Percentiles rank a stretch among this genome's conserved stretches.
phyloP scores from a whole-genome alignment of 2,888 invertebrate species.

The Lasioglossum morio region DNA sequence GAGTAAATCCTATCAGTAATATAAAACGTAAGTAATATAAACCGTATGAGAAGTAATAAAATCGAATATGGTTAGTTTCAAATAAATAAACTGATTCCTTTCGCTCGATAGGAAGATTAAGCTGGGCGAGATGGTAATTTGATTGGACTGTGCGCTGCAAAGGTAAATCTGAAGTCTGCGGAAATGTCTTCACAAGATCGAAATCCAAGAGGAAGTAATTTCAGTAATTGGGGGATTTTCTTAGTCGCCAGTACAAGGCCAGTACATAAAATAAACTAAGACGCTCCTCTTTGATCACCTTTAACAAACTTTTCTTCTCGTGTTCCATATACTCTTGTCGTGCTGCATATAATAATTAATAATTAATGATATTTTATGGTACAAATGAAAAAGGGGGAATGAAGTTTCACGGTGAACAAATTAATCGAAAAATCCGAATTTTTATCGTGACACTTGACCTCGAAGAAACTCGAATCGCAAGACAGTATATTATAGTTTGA shows the following conservation, averaged over 20 bases:
- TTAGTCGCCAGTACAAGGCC: neutral
- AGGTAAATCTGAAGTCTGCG: neutral
- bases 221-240: neutral
- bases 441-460: neutral
- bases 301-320: neutral
- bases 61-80: neutral
- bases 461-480: neutral
- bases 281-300: neutral
- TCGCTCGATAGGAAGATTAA: neutral
- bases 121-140: neutral
- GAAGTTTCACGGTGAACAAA: no score
- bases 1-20: neutral
- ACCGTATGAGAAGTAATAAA: neutral
- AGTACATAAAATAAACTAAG: neutral
- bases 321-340: neutral
- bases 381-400: no score
- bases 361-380: no score
- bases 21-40: neutral
- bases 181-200: neutral
- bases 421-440: neutral
- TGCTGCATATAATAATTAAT: neutral
- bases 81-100: neutral
- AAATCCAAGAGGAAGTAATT: neutral
- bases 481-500: neutral
- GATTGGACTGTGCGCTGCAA: neutral